phyloP scores from a whole-genome alignment of 2,888 invertebrate species.

The Drosophila phalerata region DNA sequence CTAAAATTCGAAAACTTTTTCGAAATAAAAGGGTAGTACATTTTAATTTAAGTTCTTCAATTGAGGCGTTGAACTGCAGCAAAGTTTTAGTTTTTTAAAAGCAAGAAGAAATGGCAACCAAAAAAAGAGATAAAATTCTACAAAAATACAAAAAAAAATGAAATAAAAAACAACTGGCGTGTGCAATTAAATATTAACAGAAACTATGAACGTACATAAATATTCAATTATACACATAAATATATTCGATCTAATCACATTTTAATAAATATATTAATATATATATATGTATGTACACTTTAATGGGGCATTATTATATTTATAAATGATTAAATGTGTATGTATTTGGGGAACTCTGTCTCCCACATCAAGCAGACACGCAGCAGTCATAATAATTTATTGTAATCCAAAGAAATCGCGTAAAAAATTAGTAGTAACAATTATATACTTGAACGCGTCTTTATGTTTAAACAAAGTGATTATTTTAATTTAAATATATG shows the following conservation, averaged over 20 bases:
- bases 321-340: constrained; percentile 33
- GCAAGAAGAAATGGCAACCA: constrained; percentile 12
- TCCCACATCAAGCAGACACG: constrained; percentile 22
- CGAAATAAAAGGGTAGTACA: background rate
- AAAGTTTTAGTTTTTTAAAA: constrained; percentile 42
- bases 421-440: constrained; percentile 24
- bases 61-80: constrained; percentile 9
- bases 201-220: constrained; percentile 47
- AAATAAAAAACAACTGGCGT: constrained; percentile 39
- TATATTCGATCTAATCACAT: constrained; percentile 65
- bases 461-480: constrained; percentile 64
- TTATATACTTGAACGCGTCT: constrained; percentile 15
- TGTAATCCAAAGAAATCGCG: constrained; percentile 46
- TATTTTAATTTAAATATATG: constrained; percentile 62
- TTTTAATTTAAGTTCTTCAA: constrained; percentile 13
- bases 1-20: constrained; percentile 33
- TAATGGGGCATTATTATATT: constrained; percentile 59
- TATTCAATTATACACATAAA: constrained; percentile 58
- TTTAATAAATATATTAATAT: constrained; percentile 46
- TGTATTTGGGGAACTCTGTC: constrained; percentile 45
- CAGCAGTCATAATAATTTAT: constrained; percentile 45
- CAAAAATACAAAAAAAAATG: constrained; percentile 24
- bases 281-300: constrained; percentile 51
- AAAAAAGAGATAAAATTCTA: constrained; percentile 26
- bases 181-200: constrained; percentile 55